Conservation (phyloP, 2,797 vertebrate species). For the Serranus cabrilla region DNA sequence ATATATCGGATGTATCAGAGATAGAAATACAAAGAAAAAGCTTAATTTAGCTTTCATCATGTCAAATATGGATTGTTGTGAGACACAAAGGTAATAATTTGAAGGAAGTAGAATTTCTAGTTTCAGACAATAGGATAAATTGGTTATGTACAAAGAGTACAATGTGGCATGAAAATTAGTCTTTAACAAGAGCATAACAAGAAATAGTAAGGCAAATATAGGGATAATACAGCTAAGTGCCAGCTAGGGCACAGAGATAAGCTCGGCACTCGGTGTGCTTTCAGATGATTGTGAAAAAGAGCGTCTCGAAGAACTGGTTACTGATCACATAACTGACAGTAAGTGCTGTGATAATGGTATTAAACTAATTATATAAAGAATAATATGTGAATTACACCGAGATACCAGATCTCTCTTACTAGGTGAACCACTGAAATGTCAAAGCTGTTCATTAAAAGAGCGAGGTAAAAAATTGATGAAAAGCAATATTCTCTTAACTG, state of each 20-base stretch:
- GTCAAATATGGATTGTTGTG: neutral
- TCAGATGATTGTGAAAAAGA: slow-evolving; percentile 37
- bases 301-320: neutral
- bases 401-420: slow-evolving; percentile 13
- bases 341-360: slow-evolving; percentile 19
- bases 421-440: slow-evolving; percentile 9
- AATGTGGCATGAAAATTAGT: slow-evolving; percentile 6
- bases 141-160: neutral
- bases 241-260: slow-evolving; percentile 9
- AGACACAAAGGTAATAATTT: neutral
- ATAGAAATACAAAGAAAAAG: neutral
- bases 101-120: neutral
- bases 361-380: slow-evolving; percentile 33
- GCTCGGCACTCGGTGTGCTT: slow-evolving; percentile 28
- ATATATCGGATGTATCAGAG: neutral
- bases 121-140: slow-evolving; percentile 10
- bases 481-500: neutral
- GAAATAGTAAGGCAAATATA: slow-evolving; percentile 8
- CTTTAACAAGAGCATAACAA: slow-evolving; percentile 16
- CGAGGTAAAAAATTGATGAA: neutral
- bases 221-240: slow-evolving; percentile 4
- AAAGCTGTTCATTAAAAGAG: slow-evolving; percentile 32
- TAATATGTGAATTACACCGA: slow-evolving; percentile 25
- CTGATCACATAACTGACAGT: slow-evolving; percentile 34
- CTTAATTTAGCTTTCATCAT: neutral